Conservation (phyloP, 1,140 invertebrate genomes). For the Periplaneta americana region DNA sequence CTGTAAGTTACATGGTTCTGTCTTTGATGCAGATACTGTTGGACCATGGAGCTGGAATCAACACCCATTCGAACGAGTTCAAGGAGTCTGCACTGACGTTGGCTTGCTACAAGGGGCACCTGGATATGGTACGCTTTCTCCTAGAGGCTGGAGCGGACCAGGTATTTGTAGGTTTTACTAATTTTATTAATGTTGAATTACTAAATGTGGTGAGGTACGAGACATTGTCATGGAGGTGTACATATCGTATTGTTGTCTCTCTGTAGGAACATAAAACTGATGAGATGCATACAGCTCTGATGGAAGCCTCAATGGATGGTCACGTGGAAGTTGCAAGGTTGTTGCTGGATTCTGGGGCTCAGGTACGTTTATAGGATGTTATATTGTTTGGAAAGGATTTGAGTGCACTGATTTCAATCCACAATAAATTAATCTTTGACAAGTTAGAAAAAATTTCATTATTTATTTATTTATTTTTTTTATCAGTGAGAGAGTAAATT, state of each 20-base stretch:
- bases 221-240: no score
- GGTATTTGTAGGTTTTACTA: conserved; percentile 39
- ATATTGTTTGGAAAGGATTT: neutral
- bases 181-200: no score
- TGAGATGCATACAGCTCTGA: conserved; percentile 98
- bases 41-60: conserved; percentile 91
- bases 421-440: no score
- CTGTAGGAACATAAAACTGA: conserved; percentile 91
- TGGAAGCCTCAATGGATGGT: conserved; percentile 99
- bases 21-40: conserved; percentile 75
- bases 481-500: no score
- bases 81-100: conserved; percentile 93
- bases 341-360: conserved; percentile 92
- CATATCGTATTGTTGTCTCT: neutral
- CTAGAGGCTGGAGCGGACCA: conserved; percentile 91
- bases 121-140: conserved; percentile 96
- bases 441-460: no score
- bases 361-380: conserved; percentile 47
- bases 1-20: no score
- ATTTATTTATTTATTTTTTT: no score
- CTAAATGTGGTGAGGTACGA: no score
- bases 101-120: conserved; percentile 96
- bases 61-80: conserved; percentile 98
- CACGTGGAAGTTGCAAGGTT: conserved; percentile 94
- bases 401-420: no score